These are phyloP conservation scores for Eupithecia exiguata DNA, from an alignment of 2,888 invertebrate species.

Conservation along the genomic window DNA sequence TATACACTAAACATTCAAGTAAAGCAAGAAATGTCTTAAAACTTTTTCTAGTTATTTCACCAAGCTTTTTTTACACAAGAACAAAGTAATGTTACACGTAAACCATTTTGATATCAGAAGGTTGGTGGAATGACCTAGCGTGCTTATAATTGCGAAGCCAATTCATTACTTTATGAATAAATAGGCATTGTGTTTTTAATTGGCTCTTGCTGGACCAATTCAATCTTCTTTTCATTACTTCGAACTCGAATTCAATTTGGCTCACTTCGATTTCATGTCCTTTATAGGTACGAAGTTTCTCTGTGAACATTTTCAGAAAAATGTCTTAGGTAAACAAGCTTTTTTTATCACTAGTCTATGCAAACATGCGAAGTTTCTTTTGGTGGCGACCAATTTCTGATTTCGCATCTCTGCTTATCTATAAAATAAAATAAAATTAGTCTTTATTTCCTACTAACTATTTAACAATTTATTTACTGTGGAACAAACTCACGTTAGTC, in stretches of 20 bases:
- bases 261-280: constrained; percentile 18
- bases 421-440: too few species aligned
- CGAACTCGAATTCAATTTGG: constrained; percentile 18
- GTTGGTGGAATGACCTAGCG: constrained; percentile 23
- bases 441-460: too few species aligned
- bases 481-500: too few species aligned
- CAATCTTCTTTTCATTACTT: constrained; percentile 29
- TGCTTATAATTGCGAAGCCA: constrained; percentile 31
- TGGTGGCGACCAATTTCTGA: too few species aligned
- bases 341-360: too few species aligned
- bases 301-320: not conserved
- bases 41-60: not conserved
- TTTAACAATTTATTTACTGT: too few species aligned
- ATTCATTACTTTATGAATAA: constrained; percentile 30
- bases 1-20: too few species aligned
- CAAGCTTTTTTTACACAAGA: not conserved
- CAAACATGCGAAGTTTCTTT: too few species aligned
- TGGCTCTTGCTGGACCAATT: constrained; percentile 31
- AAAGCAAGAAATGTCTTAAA: too few species aligned
- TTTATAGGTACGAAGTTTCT: constrained; percentile 7
- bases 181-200: constrained; percentile 33
- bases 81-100: not conserved
- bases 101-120: constrained; percentile 8
- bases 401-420: too few species aligned
- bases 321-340: not conserved